Evolutionary conservation across 2,797 vertebrate genomes (phyloP).

Genomic region (Adelosebastes latens): DNA sequence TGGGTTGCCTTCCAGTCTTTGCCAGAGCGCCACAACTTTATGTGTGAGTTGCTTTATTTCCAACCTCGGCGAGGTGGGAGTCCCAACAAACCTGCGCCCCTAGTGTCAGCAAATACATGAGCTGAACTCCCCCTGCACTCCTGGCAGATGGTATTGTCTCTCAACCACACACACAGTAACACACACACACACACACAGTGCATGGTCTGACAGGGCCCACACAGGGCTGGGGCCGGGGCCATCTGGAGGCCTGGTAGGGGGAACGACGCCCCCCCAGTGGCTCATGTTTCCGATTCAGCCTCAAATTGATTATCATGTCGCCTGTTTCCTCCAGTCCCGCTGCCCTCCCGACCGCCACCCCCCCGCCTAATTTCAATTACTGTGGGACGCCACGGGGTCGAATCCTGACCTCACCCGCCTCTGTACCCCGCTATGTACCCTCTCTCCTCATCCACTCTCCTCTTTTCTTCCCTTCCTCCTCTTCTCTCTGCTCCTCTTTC

Average conservation of each 20-base stretch:
- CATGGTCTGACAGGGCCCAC: conserved; percentile 48
- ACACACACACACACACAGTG: not conserved
- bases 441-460: not conserved
- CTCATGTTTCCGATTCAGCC: conserved; percentile 78
- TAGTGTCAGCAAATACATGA: conserved; percentile 53
- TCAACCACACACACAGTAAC: not conserved
- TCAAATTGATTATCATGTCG: conserved; percentile 83
- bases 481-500: conserved; percentile 14
- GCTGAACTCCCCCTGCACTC: conserved; percentile 71
- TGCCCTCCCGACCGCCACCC: not conserved
- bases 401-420: conserved; percentile 49
- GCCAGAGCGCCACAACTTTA: not conserved
- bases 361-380: conserved; percentile 66
- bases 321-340: conserved; percentile 74
- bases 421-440: not conserved
- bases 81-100: conserved; percentile 12
- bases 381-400: conserved; percentile 47
- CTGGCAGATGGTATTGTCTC: conserved; percentile 72
- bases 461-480: not conserved
- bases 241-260: conserved; percentile 79
- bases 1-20: not conserved
- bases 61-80: not conserved
- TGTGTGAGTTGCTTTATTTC: not conserved
- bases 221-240: conserved; percentile 63
- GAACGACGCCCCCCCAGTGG: conserved; percentile 50